phyloP scores from a whole-genome alignment of 23 tunicate genomes.

The Oikopleura dioica region DNA sequence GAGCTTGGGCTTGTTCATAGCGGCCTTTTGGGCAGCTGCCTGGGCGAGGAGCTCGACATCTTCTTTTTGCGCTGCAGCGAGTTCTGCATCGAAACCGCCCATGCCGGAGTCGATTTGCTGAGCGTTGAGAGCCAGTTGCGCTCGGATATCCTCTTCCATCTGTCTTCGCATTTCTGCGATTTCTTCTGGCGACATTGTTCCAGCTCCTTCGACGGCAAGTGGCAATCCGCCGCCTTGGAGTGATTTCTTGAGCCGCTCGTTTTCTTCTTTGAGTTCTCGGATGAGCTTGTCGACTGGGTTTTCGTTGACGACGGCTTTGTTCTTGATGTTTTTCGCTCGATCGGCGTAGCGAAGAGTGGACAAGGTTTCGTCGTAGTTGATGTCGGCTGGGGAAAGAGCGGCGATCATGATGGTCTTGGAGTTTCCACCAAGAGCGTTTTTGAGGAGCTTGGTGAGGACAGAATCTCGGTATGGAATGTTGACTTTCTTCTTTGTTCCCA shows the following conservation, averaged over 20 bases:
- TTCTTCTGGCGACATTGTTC: conserved; percentile 16
- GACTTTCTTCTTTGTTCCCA: conserved; percentile 70
- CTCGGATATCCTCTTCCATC: conserved; percentile 88
- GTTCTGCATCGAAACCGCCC: conserved; percentile 50
- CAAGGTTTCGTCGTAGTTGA: conserved; percentile 90
- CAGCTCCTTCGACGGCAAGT: conserved; percentile 6
- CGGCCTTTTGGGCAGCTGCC: conserved; percentile 3
- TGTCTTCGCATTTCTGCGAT: conserved; percentile 31
- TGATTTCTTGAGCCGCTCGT: conserved; percentile 41
- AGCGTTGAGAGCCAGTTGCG: conserved; percentile 58
- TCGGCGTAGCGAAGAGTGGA: conserved; percentile 85
- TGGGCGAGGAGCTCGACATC: conserved; percentile 26
- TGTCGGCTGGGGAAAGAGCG: conserved; percentile 96
- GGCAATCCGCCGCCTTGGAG: conserved; percentile 21
- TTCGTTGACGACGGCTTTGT: conserved; percentile 88
- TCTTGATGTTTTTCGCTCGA: conserved; percentile 94
- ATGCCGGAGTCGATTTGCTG: conserved; percentile 37
- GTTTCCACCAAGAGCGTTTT: conserved; percentile 93
- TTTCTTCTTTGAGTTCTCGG: conserved; percentile 90
- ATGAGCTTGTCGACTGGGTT: conserved; percentile 87
- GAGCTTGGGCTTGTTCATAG: conserved; percentile 30
- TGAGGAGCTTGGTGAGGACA: conserved; percentile 63
- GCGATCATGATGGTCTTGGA: conserved; percentile 98
- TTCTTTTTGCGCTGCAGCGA: conserved; percentile 41
- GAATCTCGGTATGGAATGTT: conserved; percentile 89